A percentile compares a stretch with the other conserved stretches of the same genome.
These are phyloP conservation scores for Sanderia malayensis DNA, from an alignment of 30 jellyfish, hydroid and myxozoan species.

Conservation along the genomic window DNA sequence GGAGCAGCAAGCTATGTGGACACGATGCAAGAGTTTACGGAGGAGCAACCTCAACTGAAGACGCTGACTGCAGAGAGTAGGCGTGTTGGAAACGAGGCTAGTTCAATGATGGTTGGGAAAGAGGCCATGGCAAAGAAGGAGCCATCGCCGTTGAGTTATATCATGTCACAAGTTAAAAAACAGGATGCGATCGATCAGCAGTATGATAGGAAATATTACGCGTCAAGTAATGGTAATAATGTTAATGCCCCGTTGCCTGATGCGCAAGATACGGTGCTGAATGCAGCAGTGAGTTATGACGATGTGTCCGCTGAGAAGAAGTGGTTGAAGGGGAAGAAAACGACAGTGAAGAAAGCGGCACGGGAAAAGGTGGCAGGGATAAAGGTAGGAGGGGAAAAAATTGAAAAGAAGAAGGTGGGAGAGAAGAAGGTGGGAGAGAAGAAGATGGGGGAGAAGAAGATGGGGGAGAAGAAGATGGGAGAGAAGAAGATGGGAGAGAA, in stretches of 20 bases:
- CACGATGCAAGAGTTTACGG: neutral
- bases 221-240: neutral
- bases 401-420: neutral
- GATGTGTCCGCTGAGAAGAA: neutral
- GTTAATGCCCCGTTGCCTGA: neutral
- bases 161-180: conserved; percentile 17
- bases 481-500: neutral
- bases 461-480: neutral
- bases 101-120: neutral
- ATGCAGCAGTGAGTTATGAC: neutral
- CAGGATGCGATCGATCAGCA: conserved; percentile 45
- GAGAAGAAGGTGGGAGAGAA: neutral
- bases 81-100: neutral
- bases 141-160: neutral
- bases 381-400: neutral
- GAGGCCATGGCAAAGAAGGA: neutral
- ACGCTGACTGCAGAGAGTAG: neutral
- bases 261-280: neutral
- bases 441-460: neutral
- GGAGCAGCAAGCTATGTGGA: neutral
- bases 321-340: neutral
- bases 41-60: neutral
- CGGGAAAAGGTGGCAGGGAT: neutral
- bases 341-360: neutral
- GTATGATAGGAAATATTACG: conserved; percentile 42